Evolutionary conservation across 1,140 invertebrate genomes (phyloP), one percentile per base, ranked within the genome.

Genomic region (Drosophila ficusphila): DNA sequence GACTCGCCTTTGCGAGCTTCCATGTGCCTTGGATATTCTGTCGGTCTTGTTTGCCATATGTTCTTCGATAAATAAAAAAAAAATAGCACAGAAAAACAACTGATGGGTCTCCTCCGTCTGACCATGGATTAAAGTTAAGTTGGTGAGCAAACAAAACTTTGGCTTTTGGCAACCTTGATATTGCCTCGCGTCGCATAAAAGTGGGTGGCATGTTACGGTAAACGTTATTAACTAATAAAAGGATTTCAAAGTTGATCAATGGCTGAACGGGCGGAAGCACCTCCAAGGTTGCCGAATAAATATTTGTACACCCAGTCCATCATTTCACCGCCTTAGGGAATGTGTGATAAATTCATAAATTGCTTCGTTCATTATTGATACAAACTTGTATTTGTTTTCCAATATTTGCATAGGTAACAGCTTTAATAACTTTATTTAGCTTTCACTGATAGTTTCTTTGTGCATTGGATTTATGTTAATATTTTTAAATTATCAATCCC

Each of bases 91-190:
- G n/a, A n/a, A n/a, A n/a, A n/a, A n/a, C n/a, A 78, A 83, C 49
- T 69, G 79, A 82, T 75, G 64, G 38, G 49, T 71, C 46, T 61
- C 41, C 34, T 49, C 39, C 34, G 60, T 62, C 46, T 58, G 77
- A 47, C 77, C 65, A 41, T 76, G 82, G 83, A 77, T 89, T 85
- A 57, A 73, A 76, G 77, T 81, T 82, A 82, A 89, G 81, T 76
- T 65, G n/a, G 39, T 81, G 47, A 12, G 51, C 39, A 68, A 54
- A 83, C 72, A 67, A 31, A 78, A 58, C 48, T 58, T 73, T 57
- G 65, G 36, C 38, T 64, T 71, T 65, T 39, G 23, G 12, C 31
- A 25, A 61, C 79, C 79, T 85, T 86, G 79, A 57, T 79, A 61
- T 46, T 67, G 62, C 34, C 62, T 36, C 21, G 12, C 21, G 31